A percentile compares a stretch with the other conserved stretches of the same genome.
Evolutionary conservation across 2,888 invertebrate species (phyloP).

Genomic region (Helicoverpa assulta): DNA sequence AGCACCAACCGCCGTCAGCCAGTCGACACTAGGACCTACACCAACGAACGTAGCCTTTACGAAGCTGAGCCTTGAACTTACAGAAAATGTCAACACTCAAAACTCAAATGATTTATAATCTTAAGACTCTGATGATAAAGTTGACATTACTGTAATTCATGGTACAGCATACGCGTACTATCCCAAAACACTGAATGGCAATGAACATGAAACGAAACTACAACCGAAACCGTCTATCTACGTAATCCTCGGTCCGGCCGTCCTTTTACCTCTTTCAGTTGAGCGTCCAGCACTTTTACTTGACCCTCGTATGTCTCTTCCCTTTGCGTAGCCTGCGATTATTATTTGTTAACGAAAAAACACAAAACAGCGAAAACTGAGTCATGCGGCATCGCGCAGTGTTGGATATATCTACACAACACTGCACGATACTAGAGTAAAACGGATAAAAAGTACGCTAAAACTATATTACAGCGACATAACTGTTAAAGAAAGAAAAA

Average conservation of each 20-base stretch:
- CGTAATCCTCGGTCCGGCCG: constrained; percentile 70
- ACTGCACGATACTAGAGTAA: constrained; percentile 70
- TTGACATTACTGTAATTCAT: constrained; percentile 61
- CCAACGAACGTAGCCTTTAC: constrained; percentile 79
- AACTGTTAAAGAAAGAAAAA: constrained; percentile 70
- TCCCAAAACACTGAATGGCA: constrained; percentile 79
- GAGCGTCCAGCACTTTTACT: constrained; percentile 96
- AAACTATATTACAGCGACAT: constrained; percentile 69
- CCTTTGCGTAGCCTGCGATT: constrained; percentile 96
- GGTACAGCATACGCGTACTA: constrained; percentile 67
- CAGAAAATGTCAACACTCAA: constrained; percentile 58
- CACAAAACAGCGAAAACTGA: constrained; percentile 83
- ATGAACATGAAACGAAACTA: constrained; percentile 83
- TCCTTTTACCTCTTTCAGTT: constrained; percentile 97
- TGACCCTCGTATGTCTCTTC: constrained; percentile 98
- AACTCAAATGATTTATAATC: not conserved
- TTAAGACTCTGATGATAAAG: constrained; percentile 26
- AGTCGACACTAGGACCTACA: constrained; percentile 81
- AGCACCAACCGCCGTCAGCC: constrained; percentile 88
- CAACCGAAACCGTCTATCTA: constrained; percentile 87
- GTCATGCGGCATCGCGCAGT: constrained; percentile 74
- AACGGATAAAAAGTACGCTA: constrained; percentile 62
- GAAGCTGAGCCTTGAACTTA: constrained; percentile 62
- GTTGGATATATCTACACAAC: constrained; percentile 63
- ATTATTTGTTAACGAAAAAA: constrained; percentile 85